Percentiles rank a stretch among this genome's conserved stretches.
These are phyloP conservation scores for Venturia canescens DNA, from an alignment of 1,140 invertebrate species.

Conservation along the genomic window DNA sequence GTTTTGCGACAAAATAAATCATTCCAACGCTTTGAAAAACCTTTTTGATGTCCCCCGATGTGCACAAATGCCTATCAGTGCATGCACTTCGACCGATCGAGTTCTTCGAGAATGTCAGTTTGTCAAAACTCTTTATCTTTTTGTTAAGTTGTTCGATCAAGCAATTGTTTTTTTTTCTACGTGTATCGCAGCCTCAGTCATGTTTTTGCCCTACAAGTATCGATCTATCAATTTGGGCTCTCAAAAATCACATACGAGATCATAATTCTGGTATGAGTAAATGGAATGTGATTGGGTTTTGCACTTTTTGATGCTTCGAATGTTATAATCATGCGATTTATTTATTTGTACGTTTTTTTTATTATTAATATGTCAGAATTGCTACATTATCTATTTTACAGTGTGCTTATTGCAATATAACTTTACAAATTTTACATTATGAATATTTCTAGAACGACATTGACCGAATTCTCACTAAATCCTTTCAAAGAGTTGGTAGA, in stretches of 20 bases:
- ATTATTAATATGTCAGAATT: no score
- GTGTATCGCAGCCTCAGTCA: not conserved
- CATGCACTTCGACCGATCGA: slow-evolving; percentile 5
- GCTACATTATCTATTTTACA: no score
- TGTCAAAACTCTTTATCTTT: not conserved
- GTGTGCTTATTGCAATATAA: no score
- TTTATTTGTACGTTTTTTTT: not conserved
- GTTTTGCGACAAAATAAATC: not conserved
- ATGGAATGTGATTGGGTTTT: no score
- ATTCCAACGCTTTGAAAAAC: slow-evolving; percentile 18
- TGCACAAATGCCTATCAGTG: slow-evolving; percentile 9
- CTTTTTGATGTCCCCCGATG: slow-evolving; percentile 21
- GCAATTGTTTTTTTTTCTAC: not conserved
- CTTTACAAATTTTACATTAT: no score
- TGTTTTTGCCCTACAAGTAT: not conserved
- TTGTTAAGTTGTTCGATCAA: not conserved
- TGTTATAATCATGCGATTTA: not conserved
- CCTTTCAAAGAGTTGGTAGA: not conserved
- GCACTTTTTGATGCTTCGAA: not conserved
- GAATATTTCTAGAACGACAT: no score
- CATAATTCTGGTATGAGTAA: not conserved
- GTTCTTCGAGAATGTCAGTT: slow-evolving; percentile 27
- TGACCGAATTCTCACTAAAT: no score
- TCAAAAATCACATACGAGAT: not conserved
- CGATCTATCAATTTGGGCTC: not conserved